Conservation (phyloP, 2,113 vertebrate species). For the Ictidomys tridecemlineatus region DNA sequence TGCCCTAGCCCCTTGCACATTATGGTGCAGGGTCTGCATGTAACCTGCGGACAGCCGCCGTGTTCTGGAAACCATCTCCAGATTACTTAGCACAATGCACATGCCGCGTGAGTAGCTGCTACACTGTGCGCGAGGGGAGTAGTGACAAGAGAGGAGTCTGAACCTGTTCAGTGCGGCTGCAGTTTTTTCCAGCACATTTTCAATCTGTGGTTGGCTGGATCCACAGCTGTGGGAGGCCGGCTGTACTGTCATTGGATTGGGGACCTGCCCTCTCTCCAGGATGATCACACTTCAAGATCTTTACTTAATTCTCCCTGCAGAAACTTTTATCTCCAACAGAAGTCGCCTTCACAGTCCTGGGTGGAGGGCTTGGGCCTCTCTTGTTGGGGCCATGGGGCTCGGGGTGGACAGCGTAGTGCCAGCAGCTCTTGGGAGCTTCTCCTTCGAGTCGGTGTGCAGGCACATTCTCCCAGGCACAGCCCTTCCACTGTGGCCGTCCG, state of each 20-base stretch:
- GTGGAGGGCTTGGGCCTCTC: accelerated
- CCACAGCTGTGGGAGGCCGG: neutral
- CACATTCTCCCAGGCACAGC: neutral
- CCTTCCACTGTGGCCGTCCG: accelerated
- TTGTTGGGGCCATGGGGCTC: accelerated
- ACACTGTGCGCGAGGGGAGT: neutral
- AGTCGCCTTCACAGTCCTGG: neutral
- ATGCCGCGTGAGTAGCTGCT: neutral
- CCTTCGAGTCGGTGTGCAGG: accelerated
- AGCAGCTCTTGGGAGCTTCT: neutral
- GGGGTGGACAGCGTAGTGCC: neutral
- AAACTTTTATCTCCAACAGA: too few species aligned
- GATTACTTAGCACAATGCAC: accelerated
- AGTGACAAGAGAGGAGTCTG: neutral
- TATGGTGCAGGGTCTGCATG: accelerated
- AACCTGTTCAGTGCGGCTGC: accelerated
- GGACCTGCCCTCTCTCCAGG: neutral
- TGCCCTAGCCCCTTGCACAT: too few species aligned
- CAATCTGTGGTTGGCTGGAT: accelerated
- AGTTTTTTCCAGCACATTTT: too few species aligned
- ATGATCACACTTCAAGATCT: too few species aligned
- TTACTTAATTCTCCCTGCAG: neutral
- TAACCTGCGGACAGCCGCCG: accelerated
- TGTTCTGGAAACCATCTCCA: neutral
- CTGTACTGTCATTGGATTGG: accelerated